These are phyloP conservation scores for Diacarnus erythraeanus DNA, from an alignment of 37 sponge, comb jelly and placozoan species.

Conservation along the genomic window DNA sequence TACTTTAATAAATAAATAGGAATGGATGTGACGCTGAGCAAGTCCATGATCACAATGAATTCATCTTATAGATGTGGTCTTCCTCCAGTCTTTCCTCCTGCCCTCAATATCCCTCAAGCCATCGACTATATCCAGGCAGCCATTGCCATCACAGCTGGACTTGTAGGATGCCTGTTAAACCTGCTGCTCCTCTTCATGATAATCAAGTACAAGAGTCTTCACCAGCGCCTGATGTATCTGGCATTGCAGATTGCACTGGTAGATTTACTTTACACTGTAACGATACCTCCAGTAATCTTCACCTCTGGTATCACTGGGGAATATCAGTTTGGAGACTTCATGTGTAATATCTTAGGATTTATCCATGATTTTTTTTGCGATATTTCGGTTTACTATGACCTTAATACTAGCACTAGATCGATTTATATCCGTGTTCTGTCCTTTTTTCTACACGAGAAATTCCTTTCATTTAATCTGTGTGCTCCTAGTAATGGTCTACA, in stretches of 20 bases:
- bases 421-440: conserved; percentile 2
- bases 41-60: not conserved
- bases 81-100: not conserved
- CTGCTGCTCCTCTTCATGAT: not conserved
- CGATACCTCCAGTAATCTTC: not conserved
- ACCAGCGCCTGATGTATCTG: conserved; percentile 9
- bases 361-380: conserved; percentile 8
- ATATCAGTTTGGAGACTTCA: not conserved
- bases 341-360: not conserved
- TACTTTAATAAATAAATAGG: too few species aligned
- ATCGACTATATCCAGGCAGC: not conserved
- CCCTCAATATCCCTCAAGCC: conserved; percentile 3
- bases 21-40: not conserved
- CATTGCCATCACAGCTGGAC: not conserved
- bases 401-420: conserved; percentile 5
- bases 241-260: conserved; percentile 3
- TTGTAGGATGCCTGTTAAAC: not conserved
- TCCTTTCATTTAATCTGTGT: not conserved
- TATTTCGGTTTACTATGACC: not conserved
- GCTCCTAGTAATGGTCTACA: not conserved
- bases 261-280: not conserved
- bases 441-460: not conserved
- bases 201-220: not conserved
- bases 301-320: not conserved
- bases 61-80: not conserved